These are phyloP conservation scores for Enteromius mattozi DNA, from an alignment of 2,797 vertebrate species.

Conservation along the genomic window DNA sequence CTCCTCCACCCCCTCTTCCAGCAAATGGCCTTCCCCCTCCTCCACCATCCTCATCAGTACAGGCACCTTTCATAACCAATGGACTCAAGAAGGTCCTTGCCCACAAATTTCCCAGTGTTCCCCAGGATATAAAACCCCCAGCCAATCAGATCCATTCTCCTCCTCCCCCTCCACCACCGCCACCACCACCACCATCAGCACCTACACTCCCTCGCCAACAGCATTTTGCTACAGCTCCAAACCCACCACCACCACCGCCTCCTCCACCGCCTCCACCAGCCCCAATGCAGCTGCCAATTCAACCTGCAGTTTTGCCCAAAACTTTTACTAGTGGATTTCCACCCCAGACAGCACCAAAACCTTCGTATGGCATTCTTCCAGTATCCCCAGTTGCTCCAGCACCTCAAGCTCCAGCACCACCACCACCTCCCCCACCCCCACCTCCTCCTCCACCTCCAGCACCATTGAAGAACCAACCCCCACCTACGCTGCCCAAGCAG, in stretches of 20 bases:
- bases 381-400: conserved; percentile 69
- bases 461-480: conserved; percentile 82
- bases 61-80: conserved; percentile 45
- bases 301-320: conserved; percentile 78
- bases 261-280: conserved; percentile 43
- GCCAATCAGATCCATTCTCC: conserved; percentile 68
- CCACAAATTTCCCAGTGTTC: conserved; percentile 83
- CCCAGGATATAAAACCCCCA: conserved; percentile 69
- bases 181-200: conserved; percentile 66
- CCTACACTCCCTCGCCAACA: conserved; percentile 70
- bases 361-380: conserved; percentile 42
- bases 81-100: conserved; percentile 68
- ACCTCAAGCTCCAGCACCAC: conserved; percentile 67
- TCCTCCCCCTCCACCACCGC: conserved; percentile 66
- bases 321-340: conserved; percentile 77
- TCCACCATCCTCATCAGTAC: conserved; percentile 34
- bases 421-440: conserved; percentile 66
- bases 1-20: conserved; percentile 44
- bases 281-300: conserved; percentile 54
- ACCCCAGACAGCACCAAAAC: conserved; percentile 76
- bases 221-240: conserved; percentile 56
- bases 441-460: conserved; percentile 76
- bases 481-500: conserved; percentile 87
- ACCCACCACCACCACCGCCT: conserved; percentile 63
- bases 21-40: conserved; percentile 37